Conservation (phyloP, 1,140 invertebrate genomes). For the Lysiphlebus fabarum region DNA sequence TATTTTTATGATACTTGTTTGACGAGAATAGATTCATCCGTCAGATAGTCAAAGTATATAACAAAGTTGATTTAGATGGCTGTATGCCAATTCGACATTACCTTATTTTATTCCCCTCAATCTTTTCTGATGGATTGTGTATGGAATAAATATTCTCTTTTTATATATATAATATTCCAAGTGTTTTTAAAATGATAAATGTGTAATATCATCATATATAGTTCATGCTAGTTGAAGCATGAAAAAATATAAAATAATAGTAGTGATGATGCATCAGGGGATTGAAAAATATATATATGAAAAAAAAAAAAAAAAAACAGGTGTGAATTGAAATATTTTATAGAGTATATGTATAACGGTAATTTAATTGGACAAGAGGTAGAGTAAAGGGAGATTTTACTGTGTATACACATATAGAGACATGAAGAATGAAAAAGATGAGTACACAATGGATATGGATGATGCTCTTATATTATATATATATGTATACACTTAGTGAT, state of each 20-base stretch:
- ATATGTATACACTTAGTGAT: not conserved
- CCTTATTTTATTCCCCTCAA: no score
- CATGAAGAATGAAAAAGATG: not conserved
- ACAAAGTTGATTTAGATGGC: conserved; percentile 15
- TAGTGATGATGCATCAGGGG: no score
- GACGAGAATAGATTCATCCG: conserved; percentile 10
- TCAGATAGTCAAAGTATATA: not conserved
- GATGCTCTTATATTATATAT: not conserved
- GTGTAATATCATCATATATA: no score
- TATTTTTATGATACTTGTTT: conserved; percentile 23
- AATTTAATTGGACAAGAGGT: conserved; percentile 28
- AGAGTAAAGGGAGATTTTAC: conserved; percentile 12
- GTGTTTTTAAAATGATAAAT: conserved; percentile 14
- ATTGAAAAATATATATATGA: no score
- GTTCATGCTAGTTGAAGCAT: no score
- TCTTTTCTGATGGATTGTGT: no score
- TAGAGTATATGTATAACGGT: conserved; percentile 22
- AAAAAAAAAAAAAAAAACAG: no score
- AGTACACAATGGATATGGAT: not conserved
- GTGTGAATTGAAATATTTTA: no score
- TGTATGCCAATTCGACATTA: not conserved
- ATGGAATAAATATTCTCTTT: conserved; percentile 24
- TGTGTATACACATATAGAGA: not conserved
- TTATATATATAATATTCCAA: conserved; percentile 41
- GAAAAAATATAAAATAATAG: no score